Conservation (phyloP, 2,113 vertebrate species). For the Erythrocercus mccallii region DNA sequence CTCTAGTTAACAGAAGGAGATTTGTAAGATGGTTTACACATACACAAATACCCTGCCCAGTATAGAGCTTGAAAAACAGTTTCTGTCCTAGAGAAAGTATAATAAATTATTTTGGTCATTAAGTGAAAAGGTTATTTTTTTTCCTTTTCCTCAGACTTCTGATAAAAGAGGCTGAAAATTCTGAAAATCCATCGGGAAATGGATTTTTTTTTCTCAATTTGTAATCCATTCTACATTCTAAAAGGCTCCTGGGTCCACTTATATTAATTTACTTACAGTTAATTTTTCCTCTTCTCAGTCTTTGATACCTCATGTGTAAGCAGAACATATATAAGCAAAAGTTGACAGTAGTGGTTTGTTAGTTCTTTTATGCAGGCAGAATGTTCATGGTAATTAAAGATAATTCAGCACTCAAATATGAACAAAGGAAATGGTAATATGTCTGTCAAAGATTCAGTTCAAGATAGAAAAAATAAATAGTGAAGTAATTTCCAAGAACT, state of each 20-base stretch:
- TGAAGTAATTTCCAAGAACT: background rate
- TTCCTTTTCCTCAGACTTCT: background rate
- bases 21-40: background rate
- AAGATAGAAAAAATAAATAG: constrained; percentile 18
- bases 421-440: constrained; percentile 57
- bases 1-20: background rate
- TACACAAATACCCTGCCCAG: background rate
- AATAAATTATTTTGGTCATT: background rate
- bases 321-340: constrained; percentile 4
- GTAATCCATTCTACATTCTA: background rate
- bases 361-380: constrained; percentile 19
- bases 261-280: constrained; percentile 24
- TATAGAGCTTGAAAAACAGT: background rate
- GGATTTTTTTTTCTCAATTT: background rate
- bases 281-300: background rate
- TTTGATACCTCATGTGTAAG: constrained; percentile 21
- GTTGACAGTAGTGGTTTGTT: constrained; percentile 37
- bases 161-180: background rate
- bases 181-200: background rate
- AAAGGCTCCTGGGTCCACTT: background rate
- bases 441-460: constrained; percentile 25
- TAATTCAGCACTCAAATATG: constrained; percentile 47
- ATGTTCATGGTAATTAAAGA: constrained; percentile 50
- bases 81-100: background rate
- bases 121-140: background rate